Evolutionary conservation across 2,113 vertebrate species (phyloP).

Genomic region (Takifugu flavidus): DNA sequence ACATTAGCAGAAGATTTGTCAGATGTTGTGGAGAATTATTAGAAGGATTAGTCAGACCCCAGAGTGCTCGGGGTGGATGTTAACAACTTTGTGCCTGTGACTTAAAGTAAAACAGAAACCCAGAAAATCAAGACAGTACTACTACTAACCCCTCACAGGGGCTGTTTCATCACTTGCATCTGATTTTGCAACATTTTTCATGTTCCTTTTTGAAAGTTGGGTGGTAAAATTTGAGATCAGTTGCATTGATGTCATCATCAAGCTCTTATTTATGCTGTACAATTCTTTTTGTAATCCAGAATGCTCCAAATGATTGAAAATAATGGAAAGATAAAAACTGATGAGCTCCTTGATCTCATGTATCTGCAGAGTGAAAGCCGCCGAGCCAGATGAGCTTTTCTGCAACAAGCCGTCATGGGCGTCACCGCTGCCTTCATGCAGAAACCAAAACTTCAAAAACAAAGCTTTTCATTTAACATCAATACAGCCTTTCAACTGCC

Average conservation of each 20-base stretch:
- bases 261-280: constrained; percentile 1
- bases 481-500: constrained; percentile 22
- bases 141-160: neutral
- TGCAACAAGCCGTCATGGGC: constrained; percentile 15
- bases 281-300: neutral
- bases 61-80: no score
- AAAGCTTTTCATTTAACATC: constrained; percentile 22
- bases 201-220: constrained; percentile 19
- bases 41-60: no score
- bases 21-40: no score
- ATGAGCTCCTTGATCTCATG: constrained; percentile 4
- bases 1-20: no score
- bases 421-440: neutral
- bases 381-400: constrained; percentile 1
- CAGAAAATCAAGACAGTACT: neutral
- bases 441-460: neutral
- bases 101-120: neutral
- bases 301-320: neutral
- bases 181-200: constrained; percentile 15
- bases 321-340: neutral
- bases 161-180: neutral
- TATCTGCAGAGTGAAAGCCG: constrained; percentile 13
- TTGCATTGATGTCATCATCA: constrained; percentile 23
- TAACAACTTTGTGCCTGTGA: no score
- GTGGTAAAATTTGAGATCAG: constrained; percentile 24